A percentile compares a stretch with the other conserved stretches of the same genome.
Evolutionary conservation across 2,113 vertebrate species (phyloP).

Genomic region (Brachypodius melanocephalos): DNA sequence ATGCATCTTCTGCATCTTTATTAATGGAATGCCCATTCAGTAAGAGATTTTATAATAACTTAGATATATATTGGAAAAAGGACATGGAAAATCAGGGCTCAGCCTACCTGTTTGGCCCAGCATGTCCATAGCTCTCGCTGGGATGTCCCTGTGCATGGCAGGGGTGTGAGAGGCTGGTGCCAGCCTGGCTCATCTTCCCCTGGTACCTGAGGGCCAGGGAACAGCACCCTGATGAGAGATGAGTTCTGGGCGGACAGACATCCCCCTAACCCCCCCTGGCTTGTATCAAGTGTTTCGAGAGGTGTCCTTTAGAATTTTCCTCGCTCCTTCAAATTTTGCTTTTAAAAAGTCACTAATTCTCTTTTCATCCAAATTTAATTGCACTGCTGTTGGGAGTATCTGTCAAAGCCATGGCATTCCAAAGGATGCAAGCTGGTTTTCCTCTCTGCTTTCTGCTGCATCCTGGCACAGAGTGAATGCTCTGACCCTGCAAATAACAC

Average conservation of each 20-base stretch:
- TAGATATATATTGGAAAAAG: background rate
- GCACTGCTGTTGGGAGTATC: background rate
- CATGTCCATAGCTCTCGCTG: accelerated
- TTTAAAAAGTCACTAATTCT: background rate
- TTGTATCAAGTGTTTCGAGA: background rate
- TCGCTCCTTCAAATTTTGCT: background rate
- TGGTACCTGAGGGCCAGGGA: accelerated
- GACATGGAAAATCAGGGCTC: background rate
- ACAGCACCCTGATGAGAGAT: accelerated
- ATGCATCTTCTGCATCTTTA: background rate
- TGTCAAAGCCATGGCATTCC: background rate
- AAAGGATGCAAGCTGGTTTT: background rate
- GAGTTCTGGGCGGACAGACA: background rate
- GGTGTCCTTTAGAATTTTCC: background rate
- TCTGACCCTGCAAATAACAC: background rate
- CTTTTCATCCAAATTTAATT: background rate
- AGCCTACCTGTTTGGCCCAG: background rate
- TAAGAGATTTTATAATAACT: background rate
- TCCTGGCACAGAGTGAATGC: background rate
- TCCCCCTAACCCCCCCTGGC: no score
- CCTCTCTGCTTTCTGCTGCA: background rate
- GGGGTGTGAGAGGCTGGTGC: background rate
- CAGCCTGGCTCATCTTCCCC: background rate
- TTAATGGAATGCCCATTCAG: background rate
- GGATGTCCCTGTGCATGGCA: background rate